Evolutionary conservation across 2,888 invertebrate genomes (phyloP).

Genomic region (Agrochola circellaris): DNA sequence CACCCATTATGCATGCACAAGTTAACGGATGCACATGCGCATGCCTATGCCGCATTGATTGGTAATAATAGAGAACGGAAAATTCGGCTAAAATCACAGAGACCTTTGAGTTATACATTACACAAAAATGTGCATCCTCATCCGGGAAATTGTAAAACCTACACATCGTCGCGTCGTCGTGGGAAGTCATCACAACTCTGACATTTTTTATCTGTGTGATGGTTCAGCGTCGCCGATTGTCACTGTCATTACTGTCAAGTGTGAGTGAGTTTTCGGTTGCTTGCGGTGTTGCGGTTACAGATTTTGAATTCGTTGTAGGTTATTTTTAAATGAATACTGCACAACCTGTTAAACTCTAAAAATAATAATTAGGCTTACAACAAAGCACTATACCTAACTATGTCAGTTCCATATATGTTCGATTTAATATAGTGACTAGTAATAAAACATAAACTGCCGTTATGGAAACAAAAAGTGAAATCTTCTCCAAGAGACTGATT

Average conservation of each 20-base stretch:
- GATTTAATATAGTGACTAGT: slow-evolving; percentile 14
- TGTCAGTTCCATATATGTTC: slow-evolving; percentile 21
- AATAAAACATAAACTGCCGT: slow-evolving; percentile 59
- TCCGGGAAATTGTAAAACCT: no score
- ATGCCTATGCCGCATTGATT: no score
- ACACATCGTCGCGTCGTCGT: no score
- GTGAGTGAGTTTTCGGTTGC: not conserved
- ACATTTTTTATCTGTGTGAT: not conserved
- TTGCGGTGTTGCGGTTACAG: slow-evolving; percentile 32
- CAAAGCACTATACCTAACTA: slow-evolving; percentile 4
- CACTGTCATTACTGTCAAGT: not conserved
- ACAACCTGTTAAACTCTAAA: not conserved
- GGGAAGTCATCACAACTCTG: not conserved
- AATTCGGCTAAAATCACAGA: no score
- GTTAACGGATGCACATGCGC: no score
- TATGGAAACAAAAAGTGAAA: slow-evolving; percentile 88
- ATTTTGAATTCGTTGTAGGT: slow-evolving; percentile 50
- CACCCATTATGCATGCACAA: no score
- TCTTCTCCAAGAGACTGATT: slow-evolving; percentile 91
- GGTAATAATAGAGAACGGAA: no score
- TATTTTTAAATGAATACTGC: slow-evolving; percentile 22
- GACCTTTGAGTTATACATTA: no score
- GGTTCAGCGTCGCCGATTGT: not conserved
- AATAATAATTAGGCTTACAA: not conserved
- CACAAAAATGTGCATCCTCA: no score